A percentile compares a stretch with the other conserved stretches of the same genome.
These are phyloP conservation scores for Dynastes hyllus DNA, from an alignment of 2,888 invertebrate genomes.

Conservation along the genomic window DNA sequence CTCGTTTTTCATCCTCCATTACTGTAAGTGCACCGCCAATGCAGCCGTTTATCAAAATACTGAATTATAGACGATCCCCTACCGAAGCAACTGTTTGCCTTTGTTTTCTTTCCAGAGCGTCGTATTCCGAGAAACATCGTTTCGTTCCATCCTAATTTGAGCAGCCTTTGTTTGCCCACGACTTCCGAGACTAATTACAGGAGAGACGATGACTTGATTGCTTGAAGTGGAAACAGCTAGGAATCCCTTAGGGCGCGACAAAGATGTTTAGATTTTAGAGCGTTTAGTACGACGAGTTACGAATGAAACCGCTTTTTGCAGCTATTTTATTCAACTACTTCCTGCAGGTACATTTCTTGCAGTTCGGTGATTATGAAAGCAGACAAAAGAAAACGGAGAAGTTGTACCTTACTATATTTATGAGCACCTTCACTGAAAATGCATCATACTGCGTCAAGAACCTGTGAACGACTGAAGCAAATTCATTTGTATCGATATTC, in stretches of 20 bases:
- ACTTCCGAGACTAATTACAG: slow-evolving; percentile 12
- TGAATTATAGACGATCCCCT: slow-evolving; percentile 8
- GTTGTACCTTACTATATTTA: no score
- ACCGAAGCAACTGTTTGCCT: slow-evolving; percentile 21
- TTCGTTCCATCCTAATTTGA: background rate
- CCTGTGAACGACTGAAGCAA: no score
- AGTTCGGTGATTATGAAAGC: no score
- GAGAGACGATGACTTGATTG: background rate
- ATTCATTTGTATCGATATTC: no score
- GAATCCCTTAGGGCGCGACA: background rate
- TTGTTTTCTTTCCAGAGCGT: background rate
- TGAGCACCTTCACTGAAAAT: no score
- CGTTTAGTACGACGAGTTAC: background rate
- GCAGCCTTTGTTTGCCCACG: background rate
- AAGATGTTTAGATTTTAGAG: background rate
- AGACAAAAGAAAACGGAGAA: no score
- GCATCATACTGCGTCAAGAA: no score
- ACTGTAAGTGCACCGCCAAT: slow-evolving; percentile 19
- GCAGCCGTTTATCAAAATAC: slow-evolving; percentile 26
- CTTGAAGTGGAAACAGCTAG: background rate
- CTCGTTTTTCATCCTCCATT: slow-evolving; percentile 19
- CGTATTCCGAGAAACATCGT: background rate
- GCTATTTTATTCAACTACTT: no score
- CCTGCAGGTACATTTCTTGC: no score
- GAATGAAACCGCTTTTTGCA: no score